phyloP scores from a whole-genome alignment of 2,888 invertebrate genomes.

The Charanyca ferruginea region DNA sequence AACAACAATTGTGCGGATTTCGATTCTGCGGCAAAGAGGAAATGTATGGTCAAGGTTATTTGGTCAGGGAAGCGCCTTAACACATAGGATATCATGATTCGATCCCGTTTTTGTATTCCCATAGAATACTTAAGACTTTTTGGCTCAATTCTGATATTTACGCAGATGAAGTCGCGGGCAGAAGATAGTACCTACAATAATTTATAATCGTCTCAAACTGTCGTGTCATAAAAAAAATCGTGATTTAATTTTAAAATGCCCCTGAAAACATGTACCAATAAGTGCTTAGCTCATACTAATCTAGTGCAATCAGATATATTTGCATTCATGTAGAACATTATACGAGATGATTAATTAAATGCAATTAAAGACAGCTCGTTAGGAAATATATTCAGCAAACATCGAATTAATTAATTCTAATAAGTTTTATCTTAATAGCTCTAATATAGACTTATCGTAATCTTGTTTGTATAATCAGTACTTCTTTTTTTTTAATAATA shows the following conservation, averaged over 20 bases:
- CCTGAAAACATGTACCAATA: constrained; percentile 4
- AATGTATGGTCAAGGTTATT: no score
- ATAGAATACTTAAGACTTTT: no score
- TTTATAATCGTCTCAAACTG: constrained; percentile 17
- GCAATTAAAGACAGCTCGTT: constrained; percentile 8
- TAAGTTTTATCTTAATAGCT: constrained; percentile 25
- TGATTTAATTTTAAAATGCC: constrained; percentile 1
- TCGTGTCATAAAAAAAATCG: neutral
- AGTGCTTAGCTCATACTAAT: constrained; percentile 1
- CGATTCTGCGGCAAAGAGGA: no score
- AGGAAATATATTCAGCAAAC: neutral
- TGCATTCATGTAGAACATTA: neutral
- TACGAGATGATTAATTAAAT: constrained; percentile 15
- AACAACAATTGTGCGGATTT: no score
- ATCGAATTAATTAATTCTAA: constrained; percentile 14
- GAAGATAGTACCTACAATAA: constrained; percentile 11
- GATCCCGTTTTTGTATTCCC: no score
- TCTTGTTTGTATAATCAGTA: constrained; percentile 10
- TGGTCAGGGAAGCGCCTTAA: no score
- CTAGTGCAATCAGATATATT: neutral
- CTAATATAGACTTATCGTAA: neutral
- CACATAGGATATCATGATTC: no score
- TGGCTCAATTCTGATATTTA: no score
- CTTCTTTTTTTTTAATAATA: neutral
- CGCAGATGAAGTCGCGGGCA: no score